Conservation (phyloP, 64 coral and sea anemone species). For the Actinia tenebrosa region DNA sequence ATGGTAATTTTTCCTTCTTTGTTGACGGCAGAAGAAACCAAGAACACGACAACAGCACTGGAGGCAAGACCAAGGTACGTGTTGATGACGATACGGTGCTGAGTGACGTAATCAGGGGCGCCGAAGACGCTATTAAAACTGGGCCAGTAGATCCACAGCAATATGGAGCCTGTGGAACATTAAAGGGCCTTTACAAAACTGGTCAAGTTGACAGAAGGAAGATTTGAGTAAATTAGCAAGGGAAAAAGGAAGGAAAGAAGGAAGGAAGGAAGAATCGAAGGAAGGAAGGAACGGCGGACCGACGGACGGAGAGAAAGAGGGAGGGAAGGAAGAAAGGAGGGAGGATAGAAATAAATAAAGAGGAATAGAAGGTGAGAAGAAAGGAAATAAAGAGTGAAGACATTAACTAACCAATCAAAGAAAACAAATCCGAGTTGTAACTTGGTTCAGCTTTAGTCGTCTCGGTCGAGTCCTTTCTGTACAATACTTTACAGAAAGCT, state of each 20-base stretch:
- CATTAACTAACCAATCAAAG: constrained; percentile 23
- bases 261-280: too few relatives aligned
- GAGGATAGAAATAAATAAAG: background rate
- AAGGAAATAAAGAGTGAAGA: background rate
- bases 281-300: too few relatives aligned
- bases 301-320: background rate
- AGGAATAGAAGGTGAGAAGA: background rate
- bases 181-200: background rate
- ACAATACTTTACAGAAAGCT: constrained; percentile 20
- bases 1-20: constrained; percentile 24
- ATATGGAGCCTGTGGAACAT: background rate
- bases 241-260: background rate
- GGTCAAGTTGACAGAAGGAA: too few relatives aligned
- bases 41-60: constrained; percentile 3
- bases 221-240: too few relatives aligned
- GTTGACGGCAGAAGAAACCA: background rate
- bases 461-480: constrained; percentile 23
- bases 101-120: constrained; percentile 21
- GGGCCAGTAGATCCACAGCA: constrained; percentile 17
- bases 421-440: constrained; percentile 30
- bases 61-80: constrained; percentile 28
- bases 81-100: constrained; percentile 27
- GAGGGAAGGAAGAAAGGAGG: background rate
- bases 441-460: constrained; percentile 22
- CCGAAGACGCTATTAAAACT: constrained; percentile 12